Conservation (phyloP, 2,888 invertebrate species). For the Athalia cordata region DNA sequence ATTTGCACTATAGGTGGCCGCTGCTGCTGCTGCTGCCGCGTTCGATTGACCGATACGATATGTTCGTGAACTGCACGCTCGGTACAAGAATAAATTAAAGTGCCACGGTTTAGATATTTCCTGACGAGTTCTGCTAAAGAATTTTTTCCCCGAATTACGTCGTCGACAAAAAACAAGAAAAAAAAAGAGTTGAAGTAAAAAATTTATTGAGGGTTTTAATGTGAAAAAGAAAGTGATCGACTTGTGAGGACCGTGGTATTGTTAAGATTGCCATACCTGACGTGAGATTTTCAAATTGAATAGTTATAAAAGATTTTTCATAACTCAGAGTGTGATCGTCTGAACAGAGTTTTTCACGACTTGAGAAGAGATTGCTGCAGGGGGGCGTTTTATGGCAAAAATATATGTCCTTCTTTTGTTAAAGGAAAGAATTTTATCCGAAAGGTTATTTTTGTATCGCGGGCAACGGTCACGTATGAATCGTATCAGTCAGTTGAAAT, state of each 20-base stretch:
- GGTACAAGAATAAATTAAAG: slow-evolving; percentile 9
- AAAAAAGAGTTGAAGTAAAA: too few relatives aligned
- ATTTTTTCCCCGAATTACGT: background rate
- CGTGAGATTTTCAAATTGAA: background rate
- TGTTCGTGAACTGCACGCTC: background rate
- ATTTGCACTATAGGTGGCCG: background rate
- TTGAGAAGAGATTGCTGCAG: too few relatives aligned
- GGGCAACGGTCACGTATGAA: slow-evolving; percentile 39
- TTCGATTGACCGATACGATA: slow-evolving; percentile 29
- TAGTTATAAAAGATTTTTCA: background rate
- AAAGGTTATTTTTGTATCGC: slow-evolving; percentile 31
- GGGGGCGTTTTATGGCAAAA: background rate
- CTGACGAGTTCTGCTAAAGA: too few relatives aligned
- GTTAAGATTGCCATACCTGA: too few relatives aligned
- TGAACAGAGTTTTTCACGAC: background rate
- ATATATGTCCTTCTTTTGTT: slow-evolving; percentile 12
- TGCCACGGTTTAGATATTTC: too few relatives aligned
- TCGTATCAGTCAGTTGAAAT: slow-evolving; percentile 31
- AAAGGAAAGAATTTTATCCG: slow-evolving; percentile 8
- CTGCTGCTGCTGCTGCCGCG: background rate
- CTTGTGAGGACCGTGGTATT: too few relatives aligned
- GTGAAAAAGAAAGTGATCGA: too few relatives aligned
- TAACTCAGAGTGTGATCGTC: background rate
- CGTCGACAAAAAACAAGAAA: too few relatives aligned
- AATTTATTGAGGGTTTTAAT: too few relatives aligned